Percentiles rank a stretch among this genome's conserved stretches.
Evolutionary conservation across 2,888 invertebrate species (phyloP).

Genomic region (Linnaemya tessellans): DNA sequence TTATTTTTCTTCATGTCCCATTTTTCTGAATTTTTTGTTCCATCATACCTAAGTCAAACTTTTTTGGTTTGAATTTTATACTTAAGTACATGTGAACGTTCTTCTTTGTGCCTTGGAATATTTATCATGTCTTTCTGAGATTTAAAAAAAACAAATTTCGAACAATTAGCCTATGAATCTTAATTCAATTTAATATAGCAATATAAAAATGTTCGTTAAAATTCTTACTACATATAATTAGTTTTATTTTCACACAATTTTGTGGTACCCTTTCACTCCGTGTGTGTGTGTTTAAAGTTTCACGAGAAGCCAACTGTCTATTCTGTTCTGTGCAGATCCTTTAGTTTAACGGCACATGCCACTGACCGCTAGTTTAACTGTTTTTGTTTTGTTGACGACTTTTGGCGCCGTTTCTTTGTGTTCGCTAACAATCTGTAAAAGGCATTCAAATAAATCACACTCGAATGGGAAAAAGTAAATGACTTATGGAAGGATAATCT

Average conservation of each 20-base stretch:
- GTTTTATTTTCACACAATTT: conserved; percentile 1
- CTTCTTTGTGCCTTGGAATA: too few relatives aligned
- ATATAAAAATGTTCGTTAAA: too few relatives aligned
- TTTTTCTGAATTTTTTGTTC: too few relatives aligned
- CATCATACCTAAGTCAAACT: too few relatives aligned
- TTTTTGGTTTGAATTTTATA: too few relatives aligned
- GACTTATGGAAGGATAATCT: not conserved
- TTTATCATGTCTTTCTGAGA: too few relatives aligned
- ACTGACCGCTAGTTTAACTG: conserved; percentile 74
- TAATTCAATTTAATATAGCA: too few relatives aligned
- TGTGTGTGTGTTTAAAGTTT: not conserved
- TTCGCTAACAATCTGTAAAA: not conserved
- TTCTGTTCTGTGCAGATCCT: conserved; percentile 15
- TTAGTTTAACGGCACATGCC: conserved; percentile 72
- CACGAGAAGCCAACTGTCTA: conserved; percentile 26
- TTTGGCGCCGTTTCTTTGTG: conserved; percentile 30
- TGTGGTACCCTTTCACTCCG: conserved; percentile 10
- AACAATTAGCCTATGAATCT: too few relatives aligned
- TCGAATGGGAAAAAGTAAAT: not conserved
- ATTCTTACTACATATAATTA: too few relatives aligned
- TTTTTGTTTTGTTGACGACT: conserved; percentile 26
- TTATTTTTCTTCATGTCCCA: too few relatives aligned
- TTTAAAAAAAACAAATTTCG: too few relatives aligned
- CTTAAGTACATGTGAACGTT: too few relatives aligned
- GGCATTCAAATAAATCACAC: conserved; percentile 3